phyloP scores from a whole-genome alignment of 2,797 vertebrate species.

The Cuniculus paca region DNA sequence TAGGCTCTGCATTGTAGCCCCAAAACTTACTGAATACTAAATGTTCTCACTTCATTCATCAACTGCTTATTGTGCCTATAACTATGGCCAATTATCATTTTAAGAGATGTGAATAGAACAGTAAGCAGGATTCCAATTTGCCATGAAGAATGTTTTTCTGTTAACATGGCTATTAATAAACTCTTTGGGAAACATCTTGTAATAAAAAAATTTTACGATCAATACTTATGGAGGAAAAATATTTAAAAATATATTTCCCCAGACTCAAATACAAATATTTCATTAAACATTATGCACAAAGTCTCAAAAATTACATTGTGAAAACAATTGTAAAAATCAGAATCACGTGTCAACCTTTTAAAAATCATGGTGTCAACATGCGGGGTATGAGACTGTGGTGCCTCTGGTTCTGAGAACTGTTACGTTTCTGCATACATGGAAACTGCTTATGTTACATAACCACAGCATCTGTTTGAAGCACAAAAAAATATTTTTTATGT shows the following conservation, averaged over 20 bases:
- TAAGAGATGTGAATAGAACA: not conserved
- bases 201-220: constrained; percentile 34
- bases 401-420: not conserved
- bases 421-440: not conserved
- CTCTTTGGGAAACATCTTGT: constrained; percentile 8
- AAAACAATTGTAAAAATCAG: constrained; percentile 15
- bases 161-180: not conserved
- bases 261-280: not conserved
- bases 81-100: not conserved
- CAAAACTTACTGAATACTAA: not conserved
- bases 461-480: not conserved
- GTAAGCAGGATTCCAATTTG: not conserved
- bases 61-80: not conserved
- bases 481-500: not conserved
- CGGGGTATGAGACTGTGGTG: not conserved
- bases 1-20: not conserved
- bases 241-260: not conserved
- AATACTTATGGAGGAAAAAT: not conserved
- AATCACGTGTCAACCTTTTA: constrained; percentile 29
- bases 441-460: not conserved
- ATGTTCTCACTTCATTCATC: not conserved
- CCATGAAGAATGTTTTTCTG: not conserved
- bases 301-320: not conserved
- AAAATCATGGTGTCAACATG: not conserved
- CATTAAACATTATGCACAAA: not conserved